Base-by-base conservation (phyloP, 2,797 vertebrate species). In the Cyclura pinguis region DNA sequence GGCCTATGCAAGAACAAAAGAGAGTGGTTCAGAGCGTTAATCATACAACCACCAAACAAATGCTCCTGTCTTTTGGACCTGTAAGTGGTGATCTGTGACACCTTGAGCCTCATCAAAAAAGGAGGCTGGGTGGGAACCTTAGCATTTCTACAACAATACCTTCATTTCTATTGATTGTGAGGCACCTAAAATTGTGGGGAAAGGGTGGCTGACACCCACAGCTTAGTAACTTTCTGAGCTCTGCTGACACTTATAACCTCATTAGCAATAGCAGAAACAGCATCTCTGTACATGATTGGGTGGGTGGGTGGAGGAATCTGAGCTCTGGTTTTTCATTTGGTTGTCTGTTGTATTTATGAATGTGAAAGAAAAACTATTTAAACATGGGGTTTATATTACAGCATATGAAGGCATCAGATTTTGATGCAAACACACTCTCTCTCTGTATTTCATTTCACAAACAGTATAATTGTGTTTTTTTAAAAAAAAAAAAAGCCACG, bases 401-500 rank as follows among this genome's bases (percentile, higher is more conserved):
- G 81, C 89, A 95, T 95, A 94, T 91, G 67, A 88, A 55, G 52
- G 91, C 88, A 90, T 90, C 94, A 91, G 83, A 89, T 89, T 95
- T 76, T 59, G 86, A 47, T 7, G 0, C 93, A 93, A 62, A 59
- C 90, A 91, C 93, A 89, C 91, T 27, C 32, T 77, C 86, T 94
- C 90, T 94, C 4, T 38, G 91, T 92, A 76, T 93, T 83, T 88
- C 88, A 87, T 95, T 97, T 96, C 95, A 38, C 89, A 91, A 96
- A 38, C 91, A 92, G 52, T 94, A 92, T 96, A 96, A 95, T 96
- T 96, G 90, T 93, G 87, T 73, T 1, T 80, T 13, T 67, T 32
- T 22, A n/a, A n/a, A n/a, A 38, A 55, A 27, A 72, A 55, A 67
- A 14, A 42, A 42, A 42, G 42, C 42, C 42, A 13, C 8, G 9